Conservation (phyloP, 2,113 vertebrate species). For the Cyphomyrus discorhynchus region DNA sequence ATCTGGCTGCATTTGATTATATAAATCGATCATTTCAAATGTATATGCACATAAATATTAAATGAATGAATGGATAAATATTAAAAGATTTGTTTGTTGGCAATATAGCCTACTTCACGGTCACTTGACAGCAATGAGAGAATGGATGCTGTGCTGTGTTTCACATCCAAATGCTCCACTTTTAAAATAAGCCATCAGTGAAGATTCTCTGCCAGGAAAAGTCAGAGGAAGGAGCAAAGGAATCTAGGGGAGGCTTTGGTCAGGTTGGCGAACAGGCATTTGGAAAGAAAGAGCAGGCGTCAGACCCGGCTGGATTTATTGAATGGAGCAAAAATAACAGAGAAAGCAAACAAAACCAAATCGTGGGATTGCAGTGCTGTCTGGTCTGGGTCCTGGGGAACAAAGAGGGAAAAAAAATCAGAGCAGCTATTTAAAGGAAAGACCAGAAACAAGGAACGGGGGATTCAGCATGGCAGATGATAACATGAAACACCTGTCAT, state of each 20-base stretch:
- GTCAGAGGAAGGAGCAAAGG: neutral
- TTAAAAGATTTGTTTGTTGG: neutral
- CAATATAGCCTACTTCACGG: neutral
- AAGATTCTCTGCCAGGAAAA: neutral
- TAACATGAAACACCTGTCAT: neutral
- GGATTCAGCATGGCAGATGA: neutral
- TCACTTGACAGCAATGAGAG: neutral
- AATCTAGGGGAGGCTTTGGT: neutral
- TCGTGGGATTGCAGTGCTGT: neutral
- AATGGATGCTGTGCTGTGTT: neutral
- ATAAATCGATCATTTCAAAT: neutral
- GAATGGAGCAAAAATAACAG: neutral
- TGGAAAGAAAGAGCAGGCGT: neutral
- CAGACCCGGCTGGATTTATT: neutral
- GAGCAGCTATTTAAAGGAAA: neutral
- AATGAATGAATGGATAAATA: neutral
- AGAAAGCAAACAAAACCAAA: neutral
- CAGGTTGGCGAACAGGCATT: neutral
- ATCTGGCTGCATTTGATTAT: neutral
- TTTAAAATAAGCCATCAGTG: neutral
- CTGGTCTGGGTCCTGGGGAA: neutral
- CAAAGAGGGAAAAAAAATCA: neutral
- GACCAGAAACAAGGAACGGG: neutral
- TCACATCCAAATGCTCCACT: neutral
- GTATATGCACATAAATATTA: neutral